These are phyloP conservation scores for Sesamia nonagrioides DNA, from an alignment of 1,140 invertebrate genomes.

Conservation along the genomic window DNA sequence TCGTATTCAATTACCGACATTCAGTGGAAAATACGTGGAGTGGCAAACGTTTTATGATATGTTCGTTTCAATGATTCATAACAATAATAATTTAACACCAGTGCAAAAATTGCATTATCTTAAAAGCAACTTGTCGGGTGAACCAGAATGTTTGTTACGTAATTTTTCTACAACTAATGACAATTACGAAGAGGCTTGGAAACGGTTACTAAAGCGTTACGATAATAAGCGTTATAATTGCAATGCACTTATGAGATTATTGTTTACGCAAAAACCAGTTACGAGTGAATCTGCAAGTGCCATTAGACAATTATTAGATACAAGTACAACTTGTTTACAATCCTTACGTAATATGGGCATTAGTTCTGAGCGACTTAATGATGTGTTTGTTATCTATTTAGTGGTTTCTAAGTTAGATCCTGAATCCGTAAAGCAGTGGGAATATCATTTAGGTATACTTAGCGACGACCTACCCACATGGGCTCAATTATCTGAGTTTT, in stretches of 20 bases:
- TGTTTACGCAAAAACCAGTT: slow-evolving; percentile 54
- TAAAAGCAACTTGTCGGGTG: slow-evolving; percentile 51
- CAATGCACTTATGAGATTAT: slow-evolving; percentile 52
- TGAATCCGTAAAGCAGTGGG: slow-evolving; percentile 35
- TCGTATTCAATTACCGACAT: slow-evolving; percentile 9
- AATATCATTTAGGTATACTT: slow-evolving; percentile 1
- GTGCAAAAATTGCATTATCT: slow-evolving; percentile 56
- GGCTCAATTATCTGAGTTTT: slow-evolving; percentile 41
- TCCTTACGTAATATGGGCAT: slow-evolving; percentile 53
- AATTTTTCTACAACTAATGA: slow-evolving; percentile 52
- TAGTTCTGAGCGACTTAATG: slow-evolving; percentile 1
- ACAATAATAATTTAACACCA: too few relatives aligned
- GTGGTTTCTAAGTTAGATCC: slow-evolving; percentile 36
- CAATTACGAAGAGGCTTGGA: slow-evolving; percentile 60
- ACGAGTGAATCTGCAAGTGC: slow-evolving; percentile 45
- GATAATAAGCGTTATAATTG: slow-evolving; percentile 56
- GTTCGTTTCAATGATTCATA: slow-evolving; percentile 51
- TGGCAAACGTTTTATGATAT: slow-evolving; percentile 53
- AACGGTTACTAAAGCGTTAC: slow-evolving; percentile 55
- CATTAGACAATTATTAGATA: slow-evolving; percentile 55
- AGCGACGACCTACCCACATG: slow-evolving; percentile 45
- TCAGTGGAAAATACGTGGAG: too few relatives aligned
- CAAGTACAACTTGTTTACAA: slow-evolving; percentile 54
- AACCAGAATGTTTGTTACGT: slow-evolving; percentile 43
- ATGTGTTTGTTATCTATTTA: slow-evolving; percentile 39